Evolutionary conservation across 2,113 vertebrate genomes (phyloP).

Genomic region (Alligator mississippiensis): DNA sequence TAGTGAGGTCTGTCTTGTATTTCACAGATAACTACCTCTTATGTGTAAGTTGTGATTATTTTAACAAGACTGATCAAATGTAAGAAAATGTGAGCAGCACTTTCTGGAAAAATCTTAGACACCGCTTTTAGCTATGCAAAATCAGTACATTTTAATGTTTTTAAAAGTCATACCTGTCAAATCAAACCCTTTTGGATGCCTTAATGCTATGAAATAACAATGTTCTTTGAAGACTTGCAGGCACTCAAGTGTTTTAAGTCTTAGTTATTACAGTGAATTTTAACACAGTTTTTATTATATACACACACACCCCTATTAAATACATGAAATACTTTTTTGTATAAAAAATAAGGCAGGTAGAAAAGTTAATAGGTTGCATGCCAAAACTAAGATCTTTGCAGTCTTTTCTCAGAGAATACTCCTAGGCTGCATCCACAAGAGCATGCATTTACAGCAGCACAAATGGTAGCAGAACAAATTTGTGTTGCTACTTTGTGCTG

Average conservation of each 20-base stretch:
- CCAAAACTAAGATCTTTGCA: not conserved
- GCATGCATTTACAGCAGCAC: no score
- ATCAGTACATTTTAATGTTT: not conserved
- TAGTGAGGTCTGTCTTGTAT: not conserved
- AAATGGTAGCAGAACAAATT: no score
- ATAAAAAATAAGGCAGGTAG: not conserved
- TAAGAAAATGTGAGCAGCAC: not conserved
- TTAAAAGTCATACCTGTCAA: slow-evolving; percentile 40
- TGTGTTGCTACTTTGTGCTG: no score
- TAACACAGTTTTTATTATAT: not conserved
- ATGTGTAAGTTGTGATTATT: slow-evolving; percentile 31
- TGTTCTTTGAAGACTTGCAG: not conserved
- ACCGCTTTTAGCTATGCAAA: slow-evolving; percentile 4
- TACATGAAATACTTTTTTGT: not conserved
- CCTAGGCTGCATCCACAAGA: not conserved
- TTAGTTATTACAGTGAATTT: slow-evolving; percentile 16
- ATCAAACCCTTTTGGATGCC: slow-evolving; percentile 1
- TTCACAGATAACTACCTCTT: slow-evolving; percentile 27
- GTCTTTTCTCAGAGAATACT: not conserved
- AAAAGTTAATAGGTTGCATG: not conserved
- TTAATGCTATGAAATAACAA: not conserved
- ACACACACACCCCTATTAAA: not conserved
- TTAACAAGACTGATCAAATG: slow-evolving; percentile 29
- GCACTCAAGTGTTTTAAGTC: not conserved
- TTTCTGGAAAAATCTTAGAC: slow-evolving; percentile 12